Base-by-base conservation (phyloP, 2,888 invertebrate species). In the Melikaiella ostensackeni region DNA sequence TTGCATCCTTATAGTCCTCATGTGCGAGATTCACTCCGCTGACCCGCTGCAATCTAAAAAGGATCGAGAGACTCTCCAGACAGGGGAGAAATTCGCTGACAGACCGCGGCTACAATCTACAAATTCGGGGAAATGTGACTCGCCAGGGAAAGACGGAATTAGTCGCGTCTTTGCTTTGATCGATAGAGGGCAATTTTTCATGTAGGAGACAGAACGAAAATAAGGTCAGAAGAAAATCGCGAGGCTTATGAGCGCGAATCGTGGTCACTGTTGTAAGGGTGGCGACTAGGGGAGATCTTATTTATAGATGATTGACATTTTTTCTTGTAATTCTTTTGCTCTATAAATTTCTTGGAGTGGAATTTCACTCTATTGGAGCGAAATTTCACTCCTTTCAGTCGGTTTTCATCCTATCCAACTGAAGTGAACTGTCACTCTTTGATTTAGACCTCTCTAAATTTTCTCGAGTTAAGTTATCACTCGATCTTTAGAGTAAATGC, bases 171-270 rank as follows among this genome's bases (percentile, higher is more conserved):
- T 50, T 24, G 42, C 42, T 50, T 50, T 70, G 70, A 70, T 70
- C 70, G 50, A 70, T 70, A 70, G 50, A 16, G 27, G 70, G 30
- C 50, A 70, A 70, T 70, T 70, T 70, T 70, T 70, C 70, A 70
- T 70, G 50, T 4, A 50, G 70, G 46, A 30, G 30, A 50, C 30
- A 33, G 70, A 50, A 70, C 30, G 70, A 46, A 70, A 70, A 70
- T 70, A 70, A 70, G 70, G 70, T 70, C 70, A 70, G 50, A 70
- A 50, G 70, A 33, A 55, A 70, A 70, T 50, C n/a, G 46, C 70
- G n/a, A 70, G 50, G 46, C 66, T 24, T 50, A 70, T 30, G 50
- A 50, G 50, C 50, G 33, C 33, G 30, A 50, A 50, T n/a, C 19
- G n/a, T n/a, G 11, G 30, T 35, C 21, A 35, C n/a, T 1, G 62